phyloP scores from a whole-genome alignment of 2,113 vertebrate genomes.

The Diadophis punctatus region DNA sequence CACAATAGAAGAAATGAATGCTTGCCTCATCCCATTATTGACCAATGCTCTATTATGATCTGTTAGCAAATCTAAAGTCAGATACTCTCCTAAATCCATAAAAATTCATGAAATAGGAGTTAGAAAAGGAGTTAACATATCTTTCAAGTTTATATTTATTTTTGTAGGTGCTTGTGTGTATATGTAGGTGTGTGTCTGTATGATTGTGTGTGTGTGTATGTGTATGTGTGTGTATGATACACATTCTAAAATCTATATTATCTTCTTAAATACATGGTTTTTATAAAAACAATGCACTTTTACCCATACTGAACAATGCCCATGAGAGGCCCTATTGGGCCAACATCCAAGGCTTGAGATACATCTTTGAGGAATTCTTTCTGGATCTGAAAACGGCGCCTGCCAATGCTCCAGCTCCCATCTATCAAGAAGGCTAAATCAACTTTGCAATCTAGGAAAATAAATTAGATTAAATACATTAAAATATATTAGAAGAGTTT shows the following conservation, averaged over 20 bases:
- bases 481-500: neutral
- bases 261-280: neutral
- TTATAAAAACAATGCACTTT: constrained; percentile 30
- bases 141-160: neutral
- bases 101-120: neutral
- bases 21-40: neutral
- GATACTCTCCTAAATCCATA: neutral
- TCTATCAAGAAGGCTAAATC: constrained; percentile 92
- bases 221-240: neutral
- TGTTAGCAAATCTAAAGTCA: neutral
- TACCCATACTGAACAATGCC: constrained; percentile 95
- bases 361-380: constrained; percentile 87
- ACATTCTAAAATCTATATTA: neutral
- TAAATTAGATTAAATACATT: neutral
- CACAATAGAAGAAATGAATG: neutral
- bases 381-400: constrained; percentile 91
- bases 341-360: constrained; percentile 81
- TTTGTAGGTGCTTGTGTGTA: neutral
- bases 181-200: neutral
- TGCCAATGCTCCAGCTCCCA: constrained; percentile 93
- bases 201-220: neutral
- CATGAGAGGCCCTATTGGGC: constrained; percentile 86
- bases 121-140: neutral
- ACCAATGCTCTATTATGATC: neutral
- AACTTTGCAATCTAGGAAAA: constrained; percentile 84